A percentile compares a stretch with the other conserved stretches of the same genome.
Conservation (phyloP, 1,140 invertebrate species). For the Mamestra configurata region DNA sequence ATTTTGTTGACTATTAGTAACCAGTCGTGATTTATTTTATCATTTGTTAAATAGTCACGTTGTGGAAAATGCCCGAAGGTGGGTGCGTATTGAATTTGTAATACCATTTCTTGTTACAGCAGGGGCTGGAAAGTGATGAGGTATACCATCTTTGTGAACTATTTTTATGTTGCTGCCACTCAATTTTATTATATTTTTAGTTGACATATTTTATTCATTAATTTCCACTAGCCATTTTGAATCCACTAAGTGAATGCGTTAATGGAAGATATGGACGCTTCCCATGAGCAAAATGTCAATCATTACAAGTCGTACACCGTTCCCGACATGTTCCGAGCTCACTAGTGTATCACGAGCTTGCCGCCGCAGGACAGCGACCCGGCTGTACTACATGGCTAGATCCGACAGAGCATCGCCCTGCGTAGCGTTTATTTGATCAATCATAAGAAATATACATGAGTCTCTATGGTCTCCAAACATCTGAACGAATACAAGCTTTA, state of each 20-base stretch:
- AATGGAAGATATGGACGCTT: conserved; percentile 86
- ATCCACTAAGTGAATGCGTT: conserved; percentile 83
- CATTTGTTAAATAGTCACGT: conserved; percentile 65
- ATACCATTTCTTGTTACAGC: conserved; percentile 91
- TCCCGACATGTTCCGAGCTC: conserved; percentile 70
- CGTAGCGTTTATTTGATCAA: not conserved
- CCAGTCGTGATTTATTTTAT: conserved; percentile 60
- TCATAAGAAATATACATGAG: conserved; percentile 15
- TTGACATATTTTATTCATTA: conserved; percentile 81
- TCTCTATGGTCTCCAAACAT: not conserved
- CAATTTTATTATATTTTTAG: conserved; percentile 84
- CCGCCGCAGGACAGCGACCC: conserved; percentile 8
- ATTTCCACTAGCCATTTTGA: conserved; percentile 84
- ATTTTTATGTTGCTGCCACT: conserved; percentile 88
- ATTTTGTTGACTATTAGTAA: conserved; percentile 54
- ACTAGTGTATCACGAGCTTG: conserved; percentile 80
- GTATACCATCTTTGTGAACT: conserved; percentile 90
- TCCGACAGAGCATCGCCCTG: conserved; percentile 22
- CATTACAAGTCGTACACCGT: conserved; percentile 73
- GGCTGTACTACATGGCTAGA: conserved; percentile 20
- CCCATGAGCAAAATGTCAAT: conserved; percentile 79
- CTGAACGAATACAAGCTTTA: not conserved
- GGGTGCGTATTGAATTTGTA: conserved; percentile 87
- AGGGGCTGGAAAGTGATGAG: conserved; percentile 96
- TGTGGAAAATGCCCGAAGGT: conserved; percentile 80